Conservation (phyloP, 2,113 vertebrate species). For the Hyperopisus bebe region DNA sequence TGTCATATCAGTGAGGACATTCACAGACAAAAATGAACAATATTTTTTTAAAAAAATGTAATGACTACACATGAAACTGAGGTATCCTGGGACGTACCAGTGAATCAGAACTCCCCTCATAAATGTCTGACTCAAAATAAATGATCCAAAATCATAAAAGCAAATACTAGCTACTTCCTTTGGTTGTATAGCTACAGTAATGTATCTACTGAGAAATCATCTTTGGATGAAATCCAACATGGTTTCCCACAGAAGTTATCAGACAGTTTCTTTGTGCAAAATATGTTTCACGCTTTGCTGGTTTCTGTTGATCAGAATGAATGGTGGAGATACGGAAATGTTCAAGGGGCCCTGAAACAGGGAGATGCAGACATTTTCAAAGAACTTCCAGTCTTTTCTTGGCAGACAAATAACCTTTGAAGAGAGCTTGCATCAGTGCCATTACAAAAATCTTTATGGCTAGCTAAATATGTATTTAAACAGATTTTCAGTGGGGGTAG, state of each 20-base stretch:
- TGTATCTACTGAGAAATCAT: neutral
- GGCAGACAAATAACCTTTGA: neutral
- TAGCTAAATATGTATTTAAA: neutral
- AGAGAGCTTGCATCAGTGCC: neutral
- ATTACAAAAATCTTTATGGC: neutral
- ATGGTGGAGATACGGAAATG: neutral
- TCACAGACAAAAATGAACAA: neutral
- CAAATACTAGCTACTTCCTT: neutral
- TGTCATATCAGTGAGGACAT: neutral
- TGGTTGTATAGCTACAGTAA: neutral
- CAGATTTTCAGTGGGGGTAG: neutral
- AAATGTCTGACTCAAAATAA: neutral
- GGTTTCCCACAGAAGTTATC: neutral
- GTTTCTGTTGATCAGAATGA: neutral
- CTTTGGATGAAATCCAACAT: neutral
- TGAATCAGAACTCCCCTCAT: neutral
- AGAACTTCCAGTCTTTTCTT: neutral
- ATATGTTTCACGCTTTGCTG: neutral
- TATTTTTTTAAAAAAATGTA: neutral
- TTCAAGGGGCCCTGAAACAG: neutral
- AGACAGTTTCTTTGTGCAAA: neutral
- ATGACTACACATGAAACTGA: neutral
- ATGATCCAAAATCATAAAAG: slow-evolving; percentile 1
- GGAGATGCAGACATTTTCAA: neutral
- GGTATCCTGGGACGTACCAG: neutral